Conservation (phyloP, 1,140 invertebrate species). For the Caligus rogercresseyi region DNA sequence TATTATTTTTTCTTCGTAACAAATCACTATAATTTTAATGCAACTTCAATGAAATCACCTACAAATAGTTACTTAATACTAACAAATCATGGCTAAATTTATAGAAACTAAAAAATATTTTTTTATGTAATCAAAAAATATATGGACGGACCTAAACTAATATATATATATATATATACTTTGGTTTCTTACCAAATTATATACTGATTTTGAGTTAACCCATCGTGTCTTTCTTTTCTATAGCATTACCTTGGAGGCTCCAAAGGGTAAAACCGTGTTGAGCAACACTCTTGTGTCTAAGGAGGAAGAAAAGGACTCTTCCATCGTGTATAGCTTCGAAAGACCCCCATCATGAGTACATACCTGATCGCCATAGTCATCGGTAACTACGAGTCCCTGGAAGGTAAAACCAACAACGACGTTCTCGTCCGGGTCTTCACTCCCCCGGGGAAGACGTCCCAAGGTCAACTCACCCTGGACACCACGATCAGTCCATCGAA, state of each 20-base stretch:
- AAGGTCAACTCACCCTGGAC: conserved; percentile 75
- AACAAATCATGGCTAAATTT: too few relatives aligned
- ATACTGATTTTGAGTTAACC: neutral
- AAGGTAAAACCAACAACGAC: conserved; percentile 56
- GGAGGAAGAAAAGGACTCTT: neutral
- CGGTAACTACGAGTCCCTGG: conserved; percentile 84
- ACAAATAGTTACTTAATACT: too few relatives aligned
- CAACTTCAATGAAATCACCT: too few relatives aligned
- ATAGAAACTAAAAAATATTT: too few relatives aligned
- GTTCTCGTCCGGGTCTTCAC: conserved; percentile 72
- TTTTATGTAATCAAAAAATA: too few relatives aligned
- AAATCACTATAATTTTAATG: too few relatives aligned
- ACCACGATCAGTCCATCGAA: conserved; percentile 61
- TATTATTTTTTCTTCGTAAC: too few relatives aligned
- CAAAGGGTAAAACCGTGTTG: neutral
- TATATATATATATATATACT: too few relatives aligned
- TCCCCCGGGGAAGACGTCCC: conserved; percentile 71
- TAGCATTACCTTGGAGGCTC: neutral
- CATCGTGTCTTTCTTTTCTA: neutral
- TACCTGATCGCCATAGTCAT: conserved; percentile 82
- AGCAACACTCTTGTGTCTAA: neutral
- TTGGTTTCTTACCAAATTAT: too few relatives aligned
- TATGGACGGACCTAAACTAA: too few relatives aligned
- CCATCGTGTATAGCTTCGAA: conserved; percentile 40
- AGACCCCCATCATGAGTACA: conserved; percentile 88